Conservation (phyloP, 2,888 invertebrate genomes). For the Cataglyphis albicans region DNA sequence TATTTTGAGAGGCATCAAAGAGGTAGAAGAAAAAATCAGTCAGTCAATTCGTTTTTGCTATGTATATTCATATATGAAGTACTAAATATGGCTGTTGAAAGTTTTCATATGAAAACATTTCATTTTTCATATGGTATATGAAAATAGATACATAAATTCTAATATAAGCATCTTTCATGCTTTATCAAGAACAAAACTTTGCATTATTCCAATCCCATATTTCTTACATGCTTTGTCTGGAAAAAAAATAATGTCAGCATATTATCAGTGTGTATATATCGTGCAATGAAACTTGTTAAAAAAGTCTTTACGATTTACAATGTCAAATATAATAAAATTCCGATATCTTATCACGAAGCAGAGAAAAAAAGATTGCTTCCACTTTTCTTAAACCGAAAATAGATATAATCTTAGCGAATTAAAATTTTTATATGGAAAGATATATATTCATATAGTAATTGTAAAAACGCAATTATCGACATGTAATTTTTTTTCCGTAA, state of each 20-base stretch:
- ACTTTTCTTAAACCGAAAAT: not conserved
- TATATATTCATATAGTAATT: not conserved
- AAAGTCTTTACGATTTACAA: not conserved
- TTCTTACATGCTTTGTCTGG: not conserved
- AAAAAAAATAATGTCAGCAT: constrained; percentile 6
- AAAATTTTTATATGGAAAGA: not conserved
- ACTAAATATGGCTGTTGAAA: not conserved
- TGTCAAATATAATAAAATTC: not conserved
- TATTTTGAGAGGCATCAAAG: not conserved
- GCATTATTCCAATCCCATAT: not conserved
- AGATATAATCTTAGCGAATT: not conserved
- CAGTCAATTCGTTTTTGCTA: not conserved
- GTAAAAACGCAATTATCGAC: not conserved
- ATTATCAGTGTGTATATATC: constrained; percentile 39
- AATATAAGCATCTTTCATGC: not conserved
- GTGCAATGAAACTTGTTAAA: constrained; percentile 69
- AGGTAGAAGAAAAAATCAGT: not conserved
- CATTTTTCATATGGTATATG: not conserved
- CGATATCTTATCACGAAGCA: constrained; percentile 14
- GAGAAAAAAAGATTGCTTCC: too few species aligned
- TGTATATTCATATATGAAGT: not conserved
- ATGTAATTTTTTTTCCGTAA: not conserved
- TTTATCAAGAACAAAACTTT: not conserved
- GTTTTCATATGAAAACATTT: not conserved
- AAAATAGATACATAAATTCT: not conserved